Evolutionary conservation across 64 coral and sea anemone genomes (phyloP).

Genomic region (Montipora capricornis): DNA sequence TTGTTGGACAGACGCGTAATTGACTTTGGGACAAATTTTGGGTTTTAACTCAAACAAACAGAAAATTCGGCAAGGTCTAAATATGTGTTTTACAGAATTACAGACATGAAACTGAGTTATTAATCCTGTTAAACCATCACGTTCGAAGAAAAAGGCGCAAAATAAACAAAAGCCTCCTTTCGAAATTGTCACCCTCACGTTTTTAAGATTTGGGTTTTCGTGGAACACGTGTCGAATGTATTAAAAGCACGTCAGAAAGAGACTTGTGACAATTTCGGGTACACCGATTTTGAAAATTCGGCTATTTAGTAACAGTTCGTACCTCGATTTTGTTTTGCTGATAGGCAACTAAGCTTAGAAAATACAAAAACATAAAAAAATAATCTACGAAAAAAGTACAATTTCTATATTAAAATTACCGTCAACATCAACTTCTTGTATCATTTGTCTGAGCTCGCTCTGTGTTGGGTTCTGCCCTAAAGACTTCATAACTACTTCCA

Average conservation of each 20-base stretch:
- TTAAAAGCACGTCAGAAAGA: too few species aligned
- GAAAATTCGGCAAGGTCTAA: neutral
- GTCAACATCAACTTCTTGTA: slow-evolving; percentile 78
- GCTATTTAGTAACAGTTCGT: neutral
- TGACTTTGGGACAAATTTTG: neutral
- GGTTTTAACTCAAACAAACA: neutral
- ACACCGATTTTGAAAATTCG: neutral
- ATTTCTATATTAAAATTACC: slow-evolving; percentile 39
- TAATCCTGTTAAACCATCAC: neutral
- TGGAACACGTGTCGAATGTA: too few species aligned
- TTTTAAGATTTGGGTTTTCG: too few species aligned
- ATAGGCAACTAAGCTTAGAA: neutral
- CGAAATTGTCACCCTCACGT: neutral
- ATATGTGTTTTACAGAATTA: neutral
- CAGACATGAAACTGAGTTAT: neutral
- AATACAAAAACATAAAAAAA: neutral
- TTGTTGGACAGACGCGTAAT: neutral
- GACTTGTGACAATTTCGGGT: too few species aligned
- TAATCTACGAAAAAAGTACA: neutral
- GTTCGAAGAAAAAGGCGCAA: neutral
- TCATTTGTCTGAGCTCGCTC: slow-evolving; percentile 79
- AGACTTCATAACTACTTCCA: slow-evolving; percentile 88
- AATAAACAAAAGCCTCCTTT: neutral
- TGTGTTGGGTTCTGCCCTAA: slow-evolving; percentile 80
- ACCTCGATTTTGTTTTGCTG: neutral